Base-by-base conservation (phyloP, 23 tunicate genomes). In the Styela plicata region DNA sequence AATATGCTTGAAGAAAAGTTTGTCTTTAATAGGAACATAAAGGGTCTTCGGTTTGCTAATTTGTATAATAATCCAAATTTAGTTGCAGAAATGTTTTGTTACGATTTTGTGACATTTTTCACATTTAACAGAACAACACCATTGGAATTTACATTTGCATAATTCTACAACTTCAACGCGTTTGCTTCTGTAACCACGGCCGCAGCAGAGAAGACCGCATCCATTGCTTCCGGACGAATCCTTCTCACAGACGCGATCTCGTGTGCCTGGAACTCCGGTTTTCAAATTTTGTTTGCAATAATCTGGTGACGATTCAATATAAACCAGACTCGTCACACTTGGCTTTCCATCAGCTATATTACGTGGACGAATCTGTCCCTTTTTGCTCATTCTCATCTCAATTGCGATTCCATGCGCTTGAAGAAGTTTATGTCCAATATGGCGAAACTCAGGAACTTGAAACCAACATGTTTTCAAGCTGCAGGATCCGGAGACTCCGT, bases 41-140 rank as follows among this genome's bases (percentile, higher is more conserved):
- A n/a, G n/a, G n/a, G n/a, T n/a, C n/a, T n/a, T n/a, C n/a, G n/a
- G n/a, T n/a, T n/a, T n/a, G n/a, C n/a, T n/a, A n/a, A n/a, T n/a
- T n/a, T n/a, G n/a, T n/a, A n/a, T n/a, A n/a, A n/a, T n/a, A n/a
- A n/a, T n/a, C n/a, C 28, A 29, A 21, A 7, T 27, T 89, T 85
- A 94, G 64, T 86, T 89, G 84, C 98, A 94, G 18, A 75, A 79
- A 69, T 95, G 92, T 64, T 85, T 84, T 73, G 69, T 68, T 32
- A 90, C 92, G 24, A 63, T 80, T 69, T 80, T 57, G 65, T 70
- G 63, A 61, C 99, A 95, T 74, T 68, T 35, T 34, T 86, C 80
- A 69, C 99, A 95, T 78, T 83, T 80, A 3, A 95, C 96, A n/a
- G 78, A 52, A 91, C 99, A 95, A 74, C 99, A 95, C 99, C 99